Conservation (phyloP, 2,113 vertebrate genomes). For the Corynorhinus townsendii region DNA sequence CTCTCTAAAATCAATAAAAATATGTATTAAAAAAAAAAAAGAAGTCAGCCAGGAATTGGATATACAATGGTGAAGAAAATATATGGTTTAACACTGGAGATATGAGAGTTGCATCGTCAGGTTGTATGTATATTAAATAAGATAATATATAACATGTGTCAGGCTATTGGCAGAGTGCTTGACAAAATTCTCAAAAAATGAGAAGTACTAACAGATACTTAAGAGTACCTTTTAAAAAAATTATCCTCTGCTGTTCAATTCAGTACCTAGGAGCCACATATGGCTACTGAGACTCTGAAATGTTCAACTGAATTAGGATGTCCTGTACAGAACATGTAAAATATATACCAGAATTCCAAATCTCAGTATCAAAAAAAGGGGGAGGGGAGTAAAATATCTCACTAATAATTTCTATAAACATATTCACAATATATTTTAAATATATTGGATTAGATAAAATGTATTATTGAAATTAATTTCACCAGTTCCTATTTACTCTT, state of each 20-base stretch:
- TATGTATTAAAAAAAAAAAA: neutral
- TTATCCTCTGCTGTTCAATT: neutral
- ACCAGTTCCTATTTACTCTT: no score
- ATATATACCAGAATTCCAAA: neutral
- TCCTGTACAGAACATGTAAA: neutral
- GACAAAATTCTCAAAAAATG: neutral
- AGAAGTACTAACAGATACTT: neutral
- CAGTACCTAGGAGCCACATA: neutral
- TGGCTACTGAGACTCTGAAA: neutral
- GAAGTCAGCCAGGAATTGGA: neutral
- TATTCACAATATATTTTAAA: no score
- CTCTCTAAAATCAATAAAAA: neutral
- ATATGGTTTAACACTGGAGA: neutral
- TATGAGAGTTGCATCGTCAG: neutral
- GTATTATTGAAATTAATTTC: neutral
- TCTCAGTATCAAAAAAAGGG: neutral
- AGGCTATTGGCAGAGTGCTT: neutral
- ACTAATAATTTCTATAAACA: neutral
- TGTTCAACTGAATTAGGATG: neutral
- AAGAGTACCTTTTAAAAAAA: neutral
- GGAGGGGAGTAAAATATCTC: neutral
- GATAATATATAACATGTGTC: neutral
- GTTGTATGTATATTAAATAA: neutral
- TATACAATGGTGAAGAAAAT: neutral
- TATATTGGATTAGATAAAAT: no score